Conservation (phyloP, 2,888 invertebrate genomes). For the Diachrysia chrysitis region DNA sequence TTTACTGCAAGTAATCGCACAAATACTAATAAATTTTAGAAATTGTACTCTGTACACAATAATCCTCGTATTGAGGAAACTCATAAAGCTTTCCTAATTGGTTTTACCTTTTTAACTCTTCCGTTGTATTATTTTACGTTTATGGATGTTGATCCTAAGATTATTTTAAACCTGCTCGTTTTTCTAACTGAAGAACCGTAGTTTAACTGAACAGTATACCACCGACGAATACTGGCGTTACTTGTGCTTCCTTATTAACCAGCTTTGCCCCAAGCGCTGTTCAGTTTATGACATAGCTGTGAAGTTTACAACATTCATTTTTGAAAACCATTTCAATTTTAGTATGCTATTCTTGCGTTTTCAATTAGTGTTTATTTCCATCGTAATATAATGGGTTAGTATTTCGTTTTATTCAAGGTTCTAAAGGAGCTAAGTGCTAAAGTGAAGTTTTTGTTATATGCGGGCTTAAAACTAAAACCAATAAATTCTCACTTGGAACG, state of each 20-base stretch:
- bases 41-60: constrained; percentile 21
- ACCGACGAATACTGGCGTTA: constrained; percentile 1
- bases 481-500: constrained; percentile 72
- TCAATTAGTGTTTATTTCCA: constrained; percentile 24
- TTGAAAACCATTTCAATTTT: constrained; percentile 29
- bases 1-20: constrained; percentile 17
- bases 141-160: neutral
- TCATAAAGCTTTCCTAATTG: constrained; percentile 38
- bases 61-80: constrained; percentile 34
- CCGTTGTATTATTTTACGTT: constrained; percentile 8
- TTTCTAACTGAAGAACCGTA: neutral
- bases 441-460: constrained; percentile 9
- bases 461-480: constrained; percentile 63
- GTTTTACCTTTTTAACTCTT: constrained; percentile 37
- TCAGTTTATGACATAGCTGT: constrained; percentile 25
- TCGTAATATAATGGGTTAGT: neutral
- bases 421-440: neutral
- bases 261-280: constrained; percentile 1
- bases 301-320: constrained; percentile 27
- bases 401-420: neutral
- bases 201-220: constrained; percentile 6
- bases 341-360: constrained; percentile 23
- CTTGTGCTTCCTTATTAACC: constrained; percentile 14
- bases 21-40: constrained; percentile 38
- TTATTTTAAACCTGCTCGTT: constrained; percentile 14